Percentiles rank a stretch among this genome's conserved stretches.
Conservation (phyloP, 2,888 invertebrate species). For the Cephus pulcher region DNA sequence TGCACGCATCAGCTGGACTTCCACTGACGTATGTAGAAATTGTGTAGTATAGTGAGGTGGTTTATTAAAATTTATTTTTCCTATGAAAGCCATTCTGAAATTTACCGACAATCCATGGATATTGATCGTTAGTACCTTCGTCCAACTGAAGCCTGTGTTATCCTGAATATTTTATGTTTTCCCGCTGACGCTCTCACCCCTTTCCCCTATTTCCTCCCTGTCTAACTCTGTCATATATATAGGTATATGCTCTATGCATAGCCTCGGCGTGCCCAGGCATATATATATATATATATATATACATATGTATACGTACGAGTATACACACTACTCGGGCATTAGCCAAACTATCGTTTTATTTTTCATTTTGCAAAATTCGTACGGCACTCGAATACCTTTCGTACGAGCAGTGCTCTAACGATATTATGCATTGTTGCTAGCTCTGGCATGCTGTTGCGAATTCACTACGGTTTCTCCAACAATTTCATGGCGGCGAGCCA, state of each 20-base stretch:
- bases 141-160: conserved; percentile 34
- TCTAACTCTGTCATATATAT: not conserved
- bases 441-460: conserved; percentile 32
- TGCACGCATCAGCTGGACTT: not conserved
- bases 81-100: conserved; percentile 31
- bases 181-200: conserved; percentile 18
- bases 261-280: too few relatives aligned
- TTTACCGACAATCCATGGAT: conserved; percentile 42
- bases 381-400: conserved; percentile 27
- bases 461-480: conserved; percentile 33
- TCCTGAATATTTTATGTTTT: conserved; percentile 47
- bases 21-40: not conserved
- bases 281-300: too few relatives aligned
- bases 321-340: not conserved
- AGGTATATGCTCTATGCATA: not conserved
- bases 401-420: conserved; percentile 35
- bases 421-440: conserved; percentile 42
- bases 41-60: conserved; percentile 27
- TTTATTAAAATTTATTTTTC: conserved; percentile 36
- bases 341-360: conserved; percentile 33
- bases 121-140: conserved; percentile 41
- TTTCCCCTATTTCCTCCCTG: conserved; percentile 18
- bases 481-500: conserved; percentile 38
- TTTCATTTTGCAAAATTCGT: conserved; percentile 31
- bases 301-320: not conserved